A percentile compares a stretch with the other conserved stretches of the same genome.
Conservation (phyloP, 1,140 invertebrate species). For the Penaeus vannamei region DNA sequence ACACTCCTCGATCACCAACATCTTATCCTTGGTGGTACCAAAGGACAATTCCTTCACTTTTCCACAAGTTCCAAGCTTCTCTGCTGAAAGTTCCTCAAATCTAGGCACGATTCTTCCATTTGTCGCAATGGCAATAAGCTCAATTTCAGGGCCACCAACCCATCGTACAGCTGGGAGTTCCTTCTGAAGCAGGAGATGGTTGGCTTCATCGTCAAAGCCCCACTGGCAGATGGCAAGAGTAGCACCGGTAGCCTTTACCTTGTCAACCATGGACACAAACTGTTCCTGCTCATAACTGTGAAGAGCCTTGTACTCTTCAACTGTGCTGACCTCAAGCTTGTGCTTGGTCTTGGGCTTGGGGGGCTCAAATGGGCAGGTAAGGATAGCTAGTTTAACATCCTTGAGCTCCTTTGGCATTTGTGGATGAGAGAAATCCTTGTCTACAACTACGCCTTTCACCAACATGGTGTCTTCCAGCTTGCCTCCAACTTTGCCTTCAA, state of each 20-base stretch:
- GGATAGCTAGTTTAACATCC: slow-evolving; percentile 95
- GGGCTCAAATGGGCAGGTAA: slow-evolving; percentile 99
- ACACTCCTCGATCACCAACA: slow-evolving; percentile 99
- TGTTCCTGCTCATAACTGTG: slow-evolving; percentile 96
- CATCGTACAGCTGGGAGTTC: slow-evolving; percentile 91
- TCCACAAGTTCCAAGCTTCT: slow-evolving; percentile 96
- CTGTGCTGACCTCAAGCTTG: slow-evolving; percentile 97
- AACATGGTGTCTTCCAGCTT: slow-evolving; percentile 97
- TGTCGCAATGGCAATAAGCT: slow-evolving; percentile 98
- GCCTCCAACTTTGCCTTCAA: slow-evolving; percentile 98
- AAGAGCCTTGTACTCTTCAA: slow-evolving; percentile 95
- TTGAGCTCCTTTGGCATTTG: slow-evolving; percentile 96
- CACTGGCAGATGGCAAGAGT: slow-evolving; percentile 99
- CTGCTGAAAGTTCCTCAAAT: slow-evolving; percentile 93
- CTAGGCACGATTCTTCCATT: slow-evolving; percentile 98
- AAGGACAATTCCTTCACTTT: slow-evolving; percentile 93
- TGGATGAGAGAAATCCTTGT: slow-evolving; percentile 99
- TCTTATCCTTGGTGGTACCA: slow-evolving; percentile 93
- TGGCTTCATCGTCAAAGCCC: slow-evolving; percentile 99
- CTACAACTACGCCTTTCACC: slow-evolving; percentile 96
- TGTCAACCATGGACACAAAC: slow-evolving; percentile 95
- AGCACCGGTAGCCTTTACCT: slow-evolving; percentile 95
- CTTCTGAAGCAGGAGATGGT: slow-evolving; percentile 94
- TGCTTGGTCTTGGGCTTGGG: slow-evolving; percentile 99
- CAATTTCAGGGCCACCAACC: slow-evolving; percentile 92